phyloP scores from a whole-genome alignment of 1,140 invertebrate species.

The Argopecten irradians region DNA sequence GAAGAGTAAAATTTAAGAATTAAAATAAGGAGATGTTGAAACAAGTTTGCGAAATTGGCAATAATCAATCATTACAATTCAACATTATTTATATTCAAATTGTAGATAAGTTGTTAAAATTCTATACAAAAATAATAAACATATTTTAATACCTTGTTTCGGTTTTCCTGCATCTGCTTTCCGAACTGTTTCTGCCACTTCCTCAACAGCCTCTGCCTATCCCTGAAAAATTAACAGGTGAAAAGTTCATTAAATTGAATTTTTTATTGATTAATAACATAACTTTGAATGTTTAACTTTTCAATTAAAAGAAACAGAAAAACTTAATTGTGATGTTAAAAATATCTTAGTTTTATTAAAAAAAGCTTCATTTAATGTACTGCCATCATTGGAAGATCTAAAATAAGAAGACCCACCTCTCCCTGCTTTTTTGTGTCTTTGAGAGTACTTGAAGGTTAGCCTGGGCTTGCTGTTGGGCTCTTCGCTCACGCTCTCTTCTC shows the following conservation, averaged over 20 bases:
- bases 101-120: no score
- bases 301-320: no score
- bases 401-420: conserved; percentile 69
- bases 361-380: background rate
- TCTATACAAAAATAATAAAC: no score
- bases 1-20: no score
- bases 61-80: no score
- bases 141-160: conserved; percentile 77
- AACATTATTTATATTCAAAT: no score
- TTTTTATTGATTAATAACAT: no score
- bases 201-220: conserved; percentile 82
- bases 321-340: no score
- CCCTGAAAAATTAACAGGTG: conserved; percentile 80
- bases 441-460: conserved; percentile 80
- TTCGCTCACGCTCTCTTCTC: conserved; percentile 83
- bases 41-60: no score
- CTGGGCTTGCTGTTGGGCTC: conserved; percentile 78
- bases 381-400: background rate
- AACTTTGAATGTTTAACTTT: no score
- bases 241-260: background rate
- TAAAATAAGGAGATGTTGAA: no score
- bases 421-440: conserved; percentile 79
- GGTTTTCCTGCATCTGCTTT: conserved; percentile 82
- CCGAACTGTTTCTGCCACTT: conserved; percentile 91
- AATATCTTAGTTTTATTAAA: background rate